phyloP scores from a whole-genome alignment of 1,140 invertebrate genomes.

The Gryllus bimaculatus region DNA sequence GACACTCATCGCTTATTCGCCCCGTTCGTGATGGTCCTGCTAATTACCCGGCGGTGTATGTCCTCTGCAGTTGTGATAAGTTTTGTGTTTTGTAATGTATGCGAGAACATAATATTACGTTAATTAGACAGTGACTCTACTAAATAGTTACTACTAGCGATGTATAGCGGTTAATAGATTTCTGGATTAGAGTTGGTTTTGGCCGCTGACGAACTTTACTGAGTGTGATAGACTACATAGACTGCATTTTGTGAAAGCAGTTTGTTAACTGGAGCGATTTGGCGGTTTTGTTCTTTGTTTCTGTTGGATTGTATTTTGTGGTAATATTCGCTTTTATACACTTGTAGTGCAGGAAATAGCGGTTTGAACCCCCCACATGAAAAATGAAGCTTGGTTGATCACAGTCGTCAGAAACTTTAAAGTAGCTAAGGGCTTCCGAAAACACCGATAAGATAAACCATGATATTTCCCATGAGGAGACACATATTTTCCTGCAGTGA shows the following conservation, averaged over 20 bases:
- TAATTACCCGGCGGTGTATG: too few relatives aligned
- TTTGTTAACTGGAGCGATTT: conserved; percentile 8
- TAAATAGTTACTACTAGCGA: too few relatives aligned
- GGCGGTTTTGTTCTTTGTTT: conserved; percentile 20
- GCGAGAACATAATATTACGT: too few relatives aligned
- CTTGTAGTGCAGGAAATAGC: background rate
- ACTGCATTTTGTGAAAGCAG: conserved; percentile 10
- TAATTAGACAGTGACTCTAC: too few relatives aligned
- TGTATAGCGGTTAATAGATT: too few relatives aligned
- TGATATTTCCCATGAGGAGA: conserved; percentile 94
- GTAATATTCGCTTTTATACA: too few relatives aligned
- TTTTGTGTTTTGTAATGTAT: too few relatives aligned
- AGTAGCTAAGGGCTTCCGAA: conserved; percentile 91
- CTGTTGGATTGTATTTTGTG: background rate
- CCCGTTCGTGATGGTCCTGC: too few relatives aligned
- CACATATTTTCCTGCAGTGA: conserved; percentile 94
- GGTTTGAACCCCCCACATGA: background rate
- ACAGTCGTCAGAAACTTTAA: conserved; percentile 86
- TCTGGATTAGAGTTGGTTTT: too few relatives aligned
- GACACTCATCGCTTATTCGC: too few relatives aligned
- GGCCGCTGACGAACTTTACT: too few relatives aligned
- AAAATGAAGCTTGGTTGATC: conserved; percentile 91
- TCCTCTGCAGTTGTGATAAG: too few relatives aligned
- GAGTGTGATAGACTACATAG: background rate
- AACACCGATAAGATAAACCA: conserved; percentile 96